phyloP scores from a whole-genome alignment of 2,888 invertebrate genomes.

The Hyppa rectilinea region DNA sequence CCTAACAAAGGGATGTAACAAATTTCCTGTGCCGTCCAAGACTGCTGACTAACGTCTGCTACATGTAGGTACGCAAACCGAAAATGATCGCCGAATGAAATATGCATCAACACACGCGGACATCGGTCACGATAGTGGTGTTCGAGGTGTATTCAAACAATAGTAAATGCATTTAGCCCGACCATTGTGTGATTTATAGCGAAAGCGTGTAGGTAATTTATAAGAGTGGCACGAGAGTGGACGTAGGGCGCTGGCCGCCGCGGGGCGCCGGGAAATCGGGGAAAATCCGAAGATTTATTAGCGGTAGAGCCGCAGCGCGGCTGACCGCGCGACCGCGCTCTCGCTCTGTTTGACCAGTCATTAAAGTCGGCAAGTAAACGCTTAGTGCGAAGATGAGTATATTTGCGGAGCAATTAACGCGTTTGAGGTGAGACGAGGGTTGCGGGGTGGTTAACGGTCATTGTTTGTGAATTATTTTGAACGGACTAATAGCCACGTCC shows the following conservation, averaged over 20 bases:
- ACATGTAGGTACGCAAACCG: conserved; percentile 69
- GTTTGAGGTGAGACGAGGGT: conserved; percentile 88
- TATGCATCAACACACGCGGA: conserved; percentile 74
- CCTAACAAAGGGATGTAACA: conserved; percentile 80
- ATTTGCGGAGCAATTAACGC: conserved; percentile 90
- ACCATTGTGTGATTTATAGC: conserved; percentile 89
- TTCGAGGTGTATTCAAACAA: conserved; percentile 88
- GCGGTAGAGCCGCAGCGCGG: conserved; percentile 80
- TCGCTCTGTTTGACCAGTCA: conserved; percentile 88
- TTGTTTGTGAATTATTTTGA: conserved; percentile 82
- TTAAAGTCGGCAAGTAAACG: conserved; percentile 89
- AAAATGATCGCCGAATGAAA: conserved; percentile 76
- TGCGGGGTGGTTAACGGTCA: conserved; percentile 75
- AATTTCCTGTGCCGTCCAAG: conserved; percentile 78
- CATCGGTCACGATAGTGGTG: conserved; percentile 76
- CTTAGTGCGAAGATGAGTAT: conserved; percentile 89
- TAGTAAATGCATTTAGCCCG: conserved; percentile 89
- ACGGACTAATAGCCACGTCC: conserved; percentile 55
- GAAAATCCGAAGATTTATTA: conserved; percentile 90
- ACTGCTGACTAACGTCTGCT: conserved; percentile 81
- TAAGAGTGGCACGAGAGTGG: conserved; percentile 86
- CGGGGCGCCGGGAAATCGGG: conserved; percentile 89
- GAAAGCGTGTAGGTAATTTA: conserved; percentile 90
- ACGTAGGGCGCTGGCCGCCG: conserved; percentile 77
- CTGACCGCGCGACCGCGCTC: conserved; percentile 81